Base-by-base conservation (phyloP, 2,888 invertebrate species). In the Griposia aprilina region DNA sequence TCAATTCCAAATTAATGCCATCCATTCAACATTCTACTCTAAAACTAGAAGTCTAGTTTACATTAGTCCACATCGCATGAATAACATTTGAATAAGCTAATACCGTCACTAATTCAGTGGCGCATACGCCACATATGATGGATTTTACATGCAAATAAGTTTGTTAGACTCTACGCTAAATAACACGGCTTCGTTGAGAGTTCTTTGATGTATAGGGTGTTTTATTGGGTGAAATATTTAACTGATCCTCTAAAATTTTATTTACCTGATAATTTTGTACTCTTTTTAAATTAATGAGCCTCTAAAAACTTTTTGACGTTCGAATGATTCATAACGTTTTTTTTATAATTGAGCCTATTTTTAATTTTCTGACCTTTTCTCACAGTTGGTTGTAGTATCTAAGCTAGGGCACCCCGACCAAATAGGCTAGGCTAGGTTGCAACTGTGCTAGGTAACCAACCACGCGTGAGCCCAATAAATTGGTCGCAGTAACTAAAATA, bases 91-190 rank as follows among this genome's bases (percentile, higher is more conserved):
- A 74, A 76, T 81, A 76, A 86, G 78, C 70, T 67, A 68, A 74
- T 62, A 62, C 63, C 17, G 26, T 59, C 48, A 63, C 67, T 85
- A 76, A 81, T 82, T 71, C 41, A 71, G 57, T 50, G 48, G 74
- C 73, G 48, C 72, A 69, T 74, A 78, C 59, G 72, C 62, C 73
- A 41, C 72, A 69, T 74, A 78, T 60, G 72, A 66, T 66, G 63
- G 52, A 70, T 70, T 69, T 72, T 20, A 70, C 48, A 83, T 83
- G 78, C 67, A 83, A 74, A 83, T 86, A 77, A 74, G 65, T 85
- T 82, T 82, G 68, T 57, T 82, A 76, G 20, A 66, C 45, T 69
- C 15, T 11, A 36, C 55, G 82, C 68, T 68, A n/a, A 76, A 81
- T 85, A 68, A 50, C 67, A 15, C 15, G 13, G 20, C n/a, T 50